Evolutionary conservation across 2,888 invertebrate species (phyloP).

Genomic region (Anthrax anthrax): DNA sequence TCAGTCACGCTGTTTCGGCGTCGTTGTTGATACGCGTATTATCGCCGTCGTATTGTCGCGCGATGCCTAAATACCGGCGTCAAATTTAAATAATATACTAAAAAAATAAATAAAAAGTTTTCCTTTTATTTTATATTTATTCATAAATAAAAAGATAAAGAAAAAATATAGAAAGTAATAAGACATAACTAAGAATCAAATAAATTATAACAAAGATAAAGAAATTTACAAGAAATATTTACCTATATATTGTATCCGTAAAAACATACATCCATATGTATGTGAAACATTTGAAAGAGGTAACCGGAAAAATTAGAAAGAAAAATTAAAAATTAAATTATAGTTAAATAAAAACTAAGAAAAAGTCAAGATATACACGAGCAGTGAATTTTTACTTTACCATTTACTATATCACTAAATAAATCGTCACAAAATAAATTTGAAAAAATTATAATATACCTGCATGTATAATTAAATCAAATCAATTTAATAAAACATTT

Average conservation of each 20-base stretch:
- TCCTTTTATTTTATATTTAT: conserved; percentile 1
- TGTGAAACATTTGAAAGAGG: too few species aligned
- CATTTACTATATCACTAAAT: too few species aligned
- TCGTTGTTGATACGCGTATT: conserved; percentile 17
- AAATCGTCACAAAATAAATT: too few species aligned
- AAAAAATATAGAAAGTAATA: not conserved
- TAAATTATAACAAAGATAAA: not conserved
- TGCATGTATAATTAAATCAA: too few species aligned
- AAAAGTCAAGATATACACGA: not conserved
- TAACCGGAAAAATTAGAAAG: too few species aligned
- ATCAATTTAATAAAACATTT: too few species aligned
- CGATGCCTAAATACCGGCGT: conserved; percentile 12
- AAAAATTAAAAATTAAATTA: too few species aligned
- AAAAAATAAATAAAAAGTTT: not conserved
- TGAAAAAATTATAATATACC: not conserved
- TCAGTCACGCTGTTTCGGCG: conserved; percentile 18
- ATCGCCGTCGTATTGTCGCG: conserved; percentile 13
- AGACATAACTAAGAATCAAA: not conserved
- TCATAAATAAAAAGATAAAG: not conserved
- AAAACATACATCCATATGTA: too few species aligned
- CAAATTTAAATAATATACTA: conserved; percentile 4
- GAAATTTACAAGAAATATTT: not conserved
- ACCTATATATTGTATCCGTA: too few species aligned
- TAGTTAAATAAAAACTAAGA: too few species aligned
- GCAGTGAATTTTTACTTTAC: not conserved